Conservation (phyloP, 2,888 invertebrate species). For the Drosophila pseudotakahashii region DNA sequence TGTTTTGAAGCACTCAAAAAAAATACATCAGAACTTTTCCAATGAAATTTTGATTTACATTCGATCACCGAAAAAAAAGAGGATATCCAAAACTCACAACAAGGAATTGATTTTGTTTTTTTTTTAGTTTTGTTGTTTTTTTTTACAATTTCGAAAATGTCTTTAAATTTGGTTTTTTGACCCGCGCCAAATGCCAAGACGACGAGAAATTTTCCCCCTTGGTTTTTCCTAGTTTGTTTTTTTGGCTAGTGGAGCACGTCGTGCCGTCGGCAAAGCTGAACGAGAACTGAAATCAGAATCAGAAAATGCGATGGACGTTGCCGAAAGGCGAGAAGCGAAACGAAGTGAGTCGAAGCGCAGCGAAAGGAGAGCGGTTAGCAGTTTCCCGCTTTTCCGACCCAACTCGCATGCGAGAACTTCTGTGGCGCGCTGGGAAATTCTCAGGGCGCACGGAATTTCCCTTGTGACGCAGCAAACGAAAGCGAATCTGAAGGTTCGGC, state of each 20-base stretch:
- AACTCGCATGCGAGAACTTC: slow-evolving; percentile 62
- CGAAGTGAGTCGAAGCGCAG: slow-evolving; percentile 8
- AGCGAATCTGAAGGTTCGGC: slow-evolving; percentile 38
- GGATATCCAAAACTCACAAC: slow-evolving; percentile 1
- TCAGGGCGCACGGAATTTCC: slow-evolving; percentile 48
- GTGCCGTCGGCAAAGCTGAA: slow-evolving; percentile 83
- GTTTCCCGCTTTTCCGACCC: slow-evolving; percentile 15
- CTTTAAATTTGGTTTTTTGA: background rate
- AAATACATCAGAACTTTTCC: background rate
- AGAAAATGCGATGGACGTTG: slow-evolving; percentile 29
- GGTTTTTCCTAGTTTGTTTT: slow-evolving; percentile 7
- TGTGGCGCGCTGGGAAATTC: slow-evolving; percentile 55
- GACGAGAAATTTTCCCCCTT: slow-evolving; percentile 25
- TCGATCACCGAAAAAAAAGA: slow-evolving; percentile 16
- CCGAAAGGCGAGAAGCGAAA: slow-evolving; percentile 23
- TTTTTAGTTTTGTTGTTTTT: slow-evolving; percentile 2
- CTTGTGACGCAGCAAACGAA: slow-evolving; percentile 41
- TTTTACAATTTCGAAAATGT: background rate
- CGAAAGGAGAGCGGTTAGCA: slow-evolving; percentile 7
- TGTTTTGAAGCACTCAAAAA: slow-evolving; percentile 9
- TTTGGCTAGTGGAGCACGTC: slow-evolving; percentile 72
- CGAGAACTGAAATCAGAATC: slow-evolving; percentile 80
- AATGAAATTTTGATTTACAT: slow-evolving; percentile 3
- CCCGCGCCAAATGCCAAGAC: slow-evolving; percentile 17
- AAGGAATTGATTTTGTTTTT: background rate